Conservation (phyloP, 2,888 invertebrate genomes). For the Polyploca ridens region DNA sequence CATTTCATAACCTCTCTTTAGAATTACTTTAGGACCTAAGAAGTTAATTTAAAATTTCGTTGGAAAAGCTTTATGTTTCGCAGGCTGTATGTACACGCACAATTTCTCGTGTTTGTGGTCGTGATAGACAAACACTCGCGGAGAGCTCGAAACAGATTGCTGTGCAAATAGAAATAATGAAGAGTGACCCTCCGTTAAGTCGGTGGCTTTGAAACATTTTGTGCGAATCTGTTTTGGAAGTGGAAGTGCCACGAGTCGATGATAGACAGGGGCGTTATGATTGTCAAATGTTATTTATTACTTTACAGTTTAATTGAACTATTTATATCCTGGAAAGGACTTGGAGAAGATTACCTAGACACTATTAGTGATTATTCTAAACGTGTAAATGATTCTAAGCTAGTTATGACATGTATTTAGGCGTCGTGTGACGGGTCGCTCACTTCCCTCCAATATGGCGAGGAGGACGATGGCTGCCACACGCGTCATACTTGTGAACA, state of each 20-base stretch:
- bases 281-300: too few species aligned
- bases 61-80: not conserved
- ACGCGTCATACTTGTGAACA: too few species aligned
- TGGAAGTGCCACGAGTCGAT: not conserved
- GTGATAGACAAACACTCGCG: slow-evolving; percentile 37
- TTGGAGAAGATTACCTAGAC: too few species aligned
- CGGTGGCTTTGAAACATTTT: slow-evolving; percentile 14
- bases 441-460: too few species aligned
- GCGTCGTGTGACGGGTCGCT: too few species aligned
- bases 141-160: slow-evolving; percentile 56
- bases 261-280: not conserved
- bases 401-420: too few species aligned
- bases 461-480: too few species aligned
- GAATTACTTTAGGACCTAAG: not conserved
- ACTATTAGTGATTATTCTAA: too few species aligned
- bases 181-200: slow-evolving; percentile 43
- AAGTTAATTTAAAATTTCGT: not conserved
- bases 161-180: slow-evolving; percentile 72
- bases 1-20: not conserved
- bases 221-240: not conserved
- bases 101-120: slow-evolving; percentile 52
- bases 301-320: too few species aligned
- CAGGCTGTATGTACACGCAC: slow-evolving; percentile 31
- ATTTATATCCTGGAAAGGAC: too few species aligned
- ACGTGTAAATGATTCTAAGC: too few species aligned